These are phyloP conservation scores for Mimumesa dahlbomi DNA, from an alignment of 2,888 invertebrate genomes.

Conservation along the genomic window DNA sequence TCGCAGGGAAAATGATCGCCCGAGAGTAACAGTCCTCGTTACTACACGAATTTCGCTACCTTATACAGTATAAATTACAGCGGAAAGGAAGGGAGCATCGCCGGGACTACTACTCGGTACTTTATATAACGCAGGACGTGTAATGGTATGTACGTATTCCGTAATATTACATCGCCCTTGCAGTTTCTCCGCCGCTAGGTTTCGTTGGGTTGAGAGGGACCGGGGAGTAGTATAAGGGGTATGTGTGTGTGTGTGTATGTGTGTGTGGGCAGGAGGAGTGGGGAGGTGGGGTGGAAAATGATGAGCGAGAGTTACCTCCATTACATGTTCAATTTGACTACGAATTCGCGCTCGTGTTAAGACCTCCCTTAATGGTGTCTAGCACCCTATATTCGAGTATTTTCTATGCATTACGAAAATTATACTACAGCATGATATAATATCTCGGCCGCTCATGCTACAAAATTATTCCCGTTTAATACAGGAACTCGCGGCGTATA, in stretches of 20 bases:
- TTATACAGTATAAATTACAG: conserved; percentile 24
- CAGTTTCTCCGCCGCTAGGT: conserved; percentile 61
- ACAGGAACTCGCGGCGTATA: no score
- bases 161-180: conserved; percentile 71
- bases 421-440: background rate
- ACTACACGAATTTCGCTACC: conserved; percentile 21
- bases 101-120: conserved; percentile 11
- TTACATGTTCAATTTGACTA: conserved; percentile 58
- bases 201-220: no score
- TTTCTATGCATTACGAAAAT: conserved; percentile 20
- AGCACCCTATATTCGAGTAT: conserved; percentile 18
- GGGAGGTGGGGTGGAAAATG: conserved; percentile 48
- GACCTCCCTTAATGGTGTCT: conserved; percentile 5
- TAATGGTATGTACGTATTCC: conserved; percentile 68
- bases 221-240: no score
- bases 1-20: background rate
- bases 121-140: conserved; percentile 44
- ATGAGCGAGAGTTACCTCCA: conserved; percentile 62
- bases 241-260: no score
- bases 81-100: conserved; percentile 7
- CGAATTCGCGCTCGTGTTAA: conserved; percentile 23
- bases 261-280: no score
- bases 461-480: no score
- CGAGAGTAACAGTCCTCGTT: background rate
- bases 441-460: no score